A percentile compares a stretch with the other conserved stretches of the same genome.
phyloP scores from a whole-genome alignment of 2,888 invertebrate genomes.

The Epinotia brunnichana region DNA sequence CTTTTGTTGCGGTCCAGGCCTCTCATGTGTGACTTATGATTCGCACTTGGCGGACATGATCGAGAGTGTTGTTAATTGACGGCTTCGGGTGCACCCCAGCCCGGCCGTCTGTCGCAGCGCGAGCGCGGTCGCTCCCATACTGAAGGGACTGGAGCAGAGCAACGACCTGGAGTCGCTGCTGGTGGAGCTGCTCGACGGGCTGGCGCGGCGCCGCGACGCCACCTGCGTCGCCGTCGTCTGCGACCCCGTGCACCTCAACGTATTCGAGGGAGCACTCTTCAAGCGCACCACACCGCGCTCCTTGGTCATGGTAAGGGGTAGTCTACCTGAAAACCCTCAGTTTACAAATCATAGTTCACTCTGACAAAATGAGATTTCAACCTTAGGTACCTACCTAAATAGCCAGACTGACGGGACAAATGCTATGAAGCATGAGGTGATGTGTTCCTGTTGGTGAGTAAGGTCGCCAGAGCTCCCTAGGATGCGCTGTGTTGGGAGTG shows the following conservation, averaged over 20 bases:
- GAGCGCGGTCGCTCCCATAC: slow-evolving; percentile 55
- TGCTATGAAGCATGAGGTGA: too few relatives aligned
- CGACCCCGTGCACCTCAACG: slow-evolving; percentile 80
- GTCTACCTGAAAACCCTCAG: neutral
- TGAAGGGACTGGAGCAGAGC: slow-evolving; percentile 56
- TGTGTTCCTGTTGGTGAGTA: too few relatives aligned
- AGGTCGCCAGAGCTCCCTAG: too few relatives aligned
- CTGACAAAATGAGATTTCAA: too few relatives aligned
- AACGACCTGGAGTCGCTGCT: slow-evolving; percentile 67
- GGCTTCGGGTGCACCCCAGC: neutral
- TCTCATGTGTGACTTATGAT: too few relatives aligned
- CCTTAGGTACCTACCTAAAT: too few relatives aligned
- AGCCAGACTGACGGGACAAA: too few relatives aligned
- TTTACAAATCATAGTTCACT: too few relatives aligned
- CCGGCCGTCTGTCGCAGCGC: slow-evolving; percentile 49
- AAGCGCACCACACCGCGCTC: slow-evolving; percentile 72
- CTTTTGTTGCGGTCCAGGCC: too few relatives aligned
- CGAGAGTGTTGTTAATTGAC: too few relatives aligned
- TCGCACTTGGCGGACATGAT: too few relatives aligned
- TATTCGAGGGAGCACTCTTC: slow-evolving; percentile 80
- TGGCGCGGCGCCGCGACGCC: slow-evolving; percentile 61
- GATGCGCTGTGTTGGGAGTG: too few relatives aligned
- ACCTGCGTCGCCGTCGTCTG: slow-evolving; percentile 82
- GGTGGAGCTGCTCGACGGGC: slow-evolving; percentile 62
- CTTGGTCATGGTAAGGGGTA: slow-evolving; percentile 76